Evolutionary conservation across 2,888 invertebrate genomes (phyloP).

Genomic region (Tenthredo mesomela): DNA sequence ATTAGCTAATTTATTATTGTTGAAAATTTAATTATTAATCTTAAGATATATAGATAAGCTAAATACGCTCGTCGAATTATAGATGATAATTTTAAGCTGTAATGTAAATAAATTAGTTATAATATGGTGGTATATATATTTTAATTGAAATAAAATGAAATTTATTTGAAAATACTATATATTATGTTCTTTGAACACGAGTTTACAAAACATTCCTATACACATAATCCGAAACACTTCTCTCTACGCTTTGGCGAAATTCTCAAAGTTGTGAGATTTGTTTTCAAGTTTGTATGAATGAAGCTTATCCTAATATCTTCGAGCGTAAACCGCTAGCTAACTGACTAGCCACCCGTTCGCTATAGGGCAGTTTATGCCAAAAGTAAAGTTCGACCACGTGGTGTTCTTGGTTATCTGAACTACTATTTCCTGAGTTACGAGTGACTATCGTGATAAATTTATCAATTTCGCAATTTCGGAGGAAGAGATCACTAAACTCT

Average conservation of each 20-base stretch:
- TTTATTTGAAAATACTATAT: neutral
- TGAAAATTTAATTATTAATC: too few relatives aligned
- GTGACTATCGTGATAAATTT: neutral
- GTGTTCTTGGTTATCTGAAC: neutral
- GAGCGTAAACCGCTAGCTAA: constrained; percentile 37
- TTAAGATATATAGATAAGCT: too few relatives aligned
- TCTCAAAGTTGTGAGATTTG: constrained; percentile 70
- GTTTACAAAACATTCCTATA: constrained; percentile 57
- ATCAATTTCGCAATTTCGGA: neutral
- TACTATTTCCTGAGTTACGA: neutral
- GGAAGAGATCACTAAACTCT: neutral
- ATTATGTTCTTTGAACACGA: neutral
- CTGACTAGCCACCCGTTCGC: neutral
- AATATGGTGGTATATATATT: neutral
- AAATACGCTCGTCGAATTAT: too few relatives aligned
- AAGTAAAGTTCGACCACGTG: constrained; percentile 33
- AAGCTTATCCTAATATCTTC: constrained; percentile 68
- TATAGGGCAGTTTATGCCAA: constrained; percentile 18
- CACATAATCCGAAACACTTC: neutral
- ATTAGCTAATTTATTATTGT: too few relatives aligned
- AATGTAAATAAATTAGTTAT: neutral
- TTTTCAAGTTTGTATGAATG: constrained; percentile 71
- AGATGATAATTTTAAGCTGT: neutral
- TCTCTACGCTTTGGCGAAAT: constrained; percentile 56
- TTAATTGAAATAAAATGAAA: neutral